A percentile compares a stretch with the other conserved stretches of the same genome.
These are phyloP conservation scores for Holacanthella duospinosa DNA, from an alignment of 2,888 invertebrate genomes.

Conservation along the genomic window DNA sequence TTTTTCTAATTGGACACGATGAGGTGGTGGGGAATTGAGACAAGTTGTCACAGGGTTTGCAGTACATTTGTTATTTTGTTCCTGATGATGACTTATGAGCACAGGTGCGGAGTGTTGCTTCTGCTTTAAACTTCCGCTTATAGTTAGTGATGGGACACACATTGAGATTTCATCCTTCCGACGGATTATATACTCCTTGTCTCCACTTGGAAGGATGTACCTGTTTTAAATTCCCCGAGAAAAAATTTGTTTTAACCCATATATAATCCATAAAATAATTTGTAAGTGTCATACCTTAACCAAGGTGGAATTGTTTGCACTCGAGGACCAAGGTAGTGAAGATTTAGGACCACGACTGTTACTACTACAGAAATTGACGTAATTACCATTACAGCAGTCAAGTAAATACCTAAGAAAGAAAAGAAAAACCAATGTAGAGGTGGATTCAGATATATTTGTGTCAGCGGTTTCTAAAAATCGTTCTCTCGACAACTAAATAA, in stretches of 20 bases:
- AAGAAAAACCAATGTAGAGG: not conserved
- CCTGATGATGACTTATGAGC: conserved; percentile 10
- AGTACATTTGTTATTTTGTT: no score
- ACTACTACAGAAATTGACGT: conserved; percentile 49
- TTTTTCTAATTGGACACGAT: not conserved
- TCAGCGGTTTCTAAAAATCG: no score
- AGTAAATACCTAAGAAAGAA: conserved; percentile 45
- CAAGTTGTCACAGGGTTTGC: not conserved
- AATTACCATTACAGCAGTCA: conserved; percentile 50
- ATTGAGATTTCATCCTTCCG: not conserved
- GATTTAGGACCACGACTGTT: conserved; percentile 49
- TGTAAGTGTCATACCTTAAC: conserved; percentile 38
- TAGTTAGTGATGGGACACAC: not conserved
- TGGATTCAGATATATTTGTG: no score
- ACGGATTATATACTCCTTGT: conserved; percentile 13
- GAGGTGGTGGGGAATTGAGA: not conserved
- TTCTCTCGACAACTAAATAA: no score
- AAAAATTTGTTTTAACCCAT: not conserved
- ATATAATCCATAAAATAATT: not conserved
- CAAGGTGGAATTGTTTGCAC: conserved; percentile 45
- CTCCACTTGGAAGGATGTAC: conserved; percentile 27
- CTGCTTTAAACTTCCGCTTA: not conserved
- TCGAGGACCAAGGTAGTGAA: conserved; percentile 48
- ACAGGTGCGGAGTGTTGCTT: not conserved
- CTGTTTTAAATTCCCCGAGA: conserved; percentile 11